phyloP scores from a whole-genome alignment of 2,888 invertebrate species.

The Dolichopus griseipennis region DNA sequence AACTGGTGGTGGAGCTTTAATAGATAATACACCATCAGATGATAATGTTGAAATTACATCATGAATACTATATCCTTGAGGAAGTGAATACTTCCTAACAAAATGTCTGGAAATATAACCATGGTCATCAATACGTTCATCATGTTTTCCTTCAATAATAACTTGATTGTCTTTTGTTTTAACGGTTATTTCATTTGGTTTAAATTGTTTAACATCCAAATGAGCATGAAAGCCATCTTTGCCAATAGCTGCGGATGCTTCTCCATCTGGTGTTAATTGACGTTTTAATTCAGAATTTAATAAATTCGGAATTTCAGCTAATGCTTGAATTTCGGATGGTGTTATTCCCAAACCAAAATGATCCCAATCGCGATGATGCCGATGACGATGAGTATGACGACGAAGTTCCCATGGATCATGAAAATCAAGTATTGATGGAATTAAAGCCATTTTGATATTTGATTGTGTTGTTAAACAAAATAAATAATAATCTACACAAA shows the following conservation, averaged over 20 bases:
- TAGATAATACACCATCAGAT: slow-evolving; percentile 60
- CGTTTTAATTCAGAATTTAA: not conserved
- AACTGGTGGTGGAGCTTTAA: slow-evolving; percentile 54
- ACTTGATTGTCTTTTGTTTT: slow-evolving; percentile 66
- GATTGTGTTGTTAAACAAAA: not conserved
- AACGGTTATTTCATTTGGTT: slow-evolving; percentile 69
- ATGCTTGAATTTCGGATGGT: not conserved
- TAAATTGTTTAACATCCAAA: slow-evolving; percentile 68
- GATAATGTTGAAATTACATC: slow-evolving; percentile 64
- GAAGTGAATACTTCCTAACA: slow-evolving; percentile 54
- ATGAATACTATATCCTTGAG: slow-evolving; percentile 62
- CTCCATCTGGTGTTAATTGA: slow-evolving; percentile 29
- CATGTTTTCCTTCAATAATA: slow-evolving; percentile 69
- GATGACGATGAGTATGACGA: not conserved
- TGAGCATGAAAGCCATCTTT: slow-evolving; percentile 63
- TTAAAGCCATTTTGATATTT: not conserved
- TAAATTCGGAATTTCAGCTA: not conserved
- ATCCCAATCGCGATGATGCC: not conserved
- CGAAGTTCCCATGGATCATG: slow-evolving; percentile 7
- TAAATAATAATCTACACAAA: too few species aligned
- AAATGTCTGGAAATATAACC: slow-evolving; percentile 63
- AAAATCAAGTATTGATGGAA: not conserved
- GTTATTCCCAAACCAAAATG: slow-evolving; percentile 2
- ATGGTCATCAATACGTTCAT: slow-evolving; percentile 62
- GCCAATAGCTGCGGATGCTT: slow-evolving; percentile 45